Percentiles rank a stretch among this genome's conserved stretches.
Conservation (phyloP, 2,888 invertebrate genomes). For the Clistopyga incitator region DNA sequence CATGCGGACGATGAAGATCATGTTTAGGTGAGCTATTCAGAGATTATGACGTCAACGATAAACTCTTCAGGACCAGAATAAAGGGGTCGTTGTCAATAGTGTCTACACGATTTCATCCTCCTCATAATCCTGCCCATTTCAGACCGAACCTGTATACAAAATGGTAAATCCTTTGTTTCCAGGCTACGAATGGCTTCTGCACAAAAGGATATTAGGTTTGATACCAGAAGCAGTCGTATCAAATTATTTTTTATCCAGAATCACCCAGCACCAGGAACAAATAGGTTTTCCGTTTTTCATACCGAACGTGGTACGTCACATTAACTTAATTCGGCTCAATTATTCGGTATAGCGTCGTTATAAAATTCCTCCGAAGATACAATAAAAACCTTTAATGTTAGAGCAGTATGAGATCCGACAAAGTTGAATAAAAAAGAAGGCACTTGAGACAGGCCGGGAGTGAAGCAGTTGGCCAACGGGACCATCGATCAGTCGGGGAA, state of each 20-base stretch:
- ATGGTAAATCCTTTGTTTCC: no score
- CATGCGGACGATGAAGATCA: neutral
- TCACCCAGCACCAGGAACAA: no score
- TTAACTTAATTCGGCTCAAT: no score
- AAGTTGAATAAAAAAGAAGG: conserved; percentile 31
- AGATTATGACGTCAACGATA: neutral
- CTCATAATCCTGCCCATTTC: no score
- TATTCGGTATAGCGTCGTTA: neutral
- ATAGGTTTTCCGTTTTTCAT: no score
- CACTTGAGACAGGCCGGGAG: neutral
- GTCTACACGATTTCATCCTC: no score
- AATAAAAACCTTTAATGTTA: neutral
- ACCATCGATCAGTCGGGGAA: conserved; percentile 67
- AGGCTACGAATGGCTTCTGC: no score
- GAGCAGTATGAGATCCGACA: neutral
- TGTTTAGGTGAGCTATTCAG: neutral
- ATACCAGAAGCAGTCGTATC: no score
- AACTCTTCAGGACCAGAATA: neutral
- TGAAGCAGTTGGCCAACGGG: conserved; percentile 8
- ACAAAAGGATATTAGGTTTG: no score
- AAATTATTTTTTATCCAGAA: no score
- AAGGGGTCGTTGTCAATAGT: neutral
- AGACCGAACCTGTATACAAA: no score
- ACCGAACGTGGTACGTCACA: no score
- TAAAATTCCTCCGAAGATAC: neutral